A percentile compares a stretch with the other conserved stretches of the same genome.
Conservation (phyloP, 2,888 invertebrate genomes). For the Stenoptilia bipunctidactyla region DNA sequence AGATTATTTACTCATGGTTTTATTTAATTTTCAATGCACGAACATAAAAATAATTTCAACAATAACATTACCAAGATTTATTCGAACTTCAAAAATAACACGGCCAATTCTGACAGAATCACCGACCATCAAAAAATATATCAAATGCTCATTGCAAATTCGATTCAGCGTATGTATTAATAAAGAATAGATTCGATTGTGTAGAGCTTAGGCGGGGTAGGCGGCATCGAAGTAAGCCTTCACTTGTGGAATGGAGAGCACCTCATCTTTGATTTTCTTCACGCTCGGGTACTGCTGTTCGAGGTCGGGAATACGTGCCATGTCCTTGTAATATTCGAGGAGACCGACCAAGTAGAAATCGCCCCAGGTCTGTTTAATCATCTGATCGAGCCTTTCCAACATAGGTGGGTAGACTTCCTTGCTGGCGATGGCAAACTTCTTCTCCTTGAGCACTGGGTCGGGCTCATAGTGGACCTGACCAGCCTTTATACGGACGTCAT, state of each 20-base stretch:
- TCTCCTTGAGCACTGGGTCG: conserved; percentile 59
- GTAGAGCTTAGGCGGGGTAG: background rate
- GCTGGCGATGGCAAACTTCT: conserved; percentile 48
- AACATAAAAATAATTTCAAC: too few relatives aligned
- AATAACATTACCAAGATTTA: too few relatives aligned
- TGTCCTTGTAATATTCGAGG: conserved; percentile 29
- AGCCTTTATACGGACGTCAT: conserved; percentile 72
- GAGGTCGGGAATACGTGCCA: conserved; percentile 29
- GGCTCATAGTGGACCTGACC: conserved; percentile 58
- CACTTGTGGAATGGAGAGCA: conserved; percentile 37
- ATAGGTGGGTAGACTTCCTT: conserved; percentile 65
- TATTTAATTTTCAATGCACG: too few relatives aligned
- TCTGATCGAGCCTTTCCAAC: conserved; percentile 65
- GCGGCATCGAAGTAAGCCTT: conserved; percentile 38
- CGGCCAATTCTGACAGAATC: too few relatives aligned
- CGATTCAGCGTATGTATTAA: too few relatives aligned
- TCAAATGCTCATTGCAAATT: too few relatives aligned
- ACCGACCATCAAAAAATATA: too few relatives aligned
- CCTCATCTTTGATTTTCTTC: conserved; percentile 38
- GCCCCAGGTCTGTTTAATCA: conserved; percentile 58
- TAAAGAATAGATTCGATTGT: too few relatives aligned
- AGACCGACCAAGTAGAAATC: conserved; percentile 43
- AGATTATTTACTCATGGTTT: too few relatives aligned
- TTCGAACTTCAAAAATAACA: too few relatives aligned
- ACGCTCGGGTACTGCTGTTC: conserved; percentile 43